Conservation (phyloP, 2,797 vertebrate species). For the Rhinogobio ventralis region DNA sequence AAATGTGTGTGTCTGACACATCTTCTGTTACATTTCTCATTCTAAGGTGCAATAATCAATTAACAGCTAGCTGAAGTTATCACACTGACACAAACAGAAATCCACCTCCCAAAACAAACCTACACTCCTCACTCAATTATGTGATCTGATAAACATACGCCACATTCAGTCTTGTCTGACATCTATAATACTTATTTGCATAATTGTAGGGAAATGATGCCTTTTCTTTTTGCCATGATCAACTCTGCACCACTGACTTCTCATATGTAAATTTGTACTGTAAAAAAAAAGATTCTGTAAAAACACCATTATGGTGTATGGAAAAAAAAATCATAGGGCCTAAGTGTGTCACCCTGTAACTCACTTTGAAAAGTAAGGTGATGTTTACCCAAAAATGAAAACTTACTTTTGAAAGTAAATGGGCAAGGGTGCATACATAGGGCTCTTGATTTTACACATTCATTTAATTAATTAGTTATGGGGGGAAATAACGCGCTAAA, state of each 20-base stretch:
- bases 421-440: neutral
- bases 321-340: neutral
- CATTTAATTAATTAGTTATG: too few species aligned
- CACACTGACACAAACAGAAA: conserved; percentile 9
- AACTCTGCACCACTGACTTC: neutral
- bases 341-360: neutral
- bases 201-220: neutral
- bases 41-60: conserved; percentile 37
- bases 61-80: conserved; percentile 42
- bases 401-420: neutral
- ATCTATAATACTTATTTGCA: conserved; percentile 33
- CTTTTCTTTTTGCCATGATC: neutral
- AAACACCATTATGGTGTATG: neutral
- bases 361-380: neutral
- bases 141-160: conserved; percentile 42
- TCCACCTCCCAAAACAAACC: conserved; percentile 29
- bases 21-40: conserved; percentile 15
- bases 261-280: neutral
- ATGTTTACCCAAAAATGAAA: neutral
- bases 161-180: conserved; percentile 22
- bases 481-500: too few species aligned
- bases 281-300: neutral
- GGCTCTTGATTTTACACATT: too few species aligned
- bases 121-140: conserved; percentile 37
- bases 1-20: neutral